These are phyloP conservation scores for Sebastes jordani DNA, from an alignment of 2,797 vertebrate species.

Conservation along the genomic window DNA sequence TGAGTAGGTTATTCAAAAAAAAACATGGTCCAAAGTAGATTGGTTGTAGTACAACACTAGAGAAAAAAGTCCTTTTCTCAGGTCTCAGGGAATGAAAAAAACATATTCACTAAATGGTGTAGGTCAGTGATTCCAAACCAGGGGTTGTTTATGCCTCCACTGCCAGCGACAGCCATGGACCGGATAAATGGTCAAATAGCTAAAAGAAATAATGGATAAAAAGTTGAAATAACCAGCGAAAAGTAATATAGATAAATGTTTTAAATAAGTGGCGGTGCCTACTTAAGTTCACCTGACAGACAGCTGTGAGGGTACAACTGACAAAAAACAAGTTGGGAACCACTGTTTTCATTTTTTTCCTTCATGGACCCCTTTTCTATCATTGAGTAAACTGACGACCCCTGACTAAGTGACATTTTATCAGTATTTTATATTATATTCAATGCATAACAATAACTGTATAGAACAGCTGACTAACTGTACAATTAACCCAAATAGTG, in stretches of 20 bases:
- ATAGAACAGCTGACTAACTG: too few relatives aligned
- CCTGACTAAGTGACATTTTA: too few relatives aligned
- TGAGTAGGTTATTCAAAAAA: slow-evolving; percentile 75
- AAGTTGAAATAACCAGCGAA: neutral
- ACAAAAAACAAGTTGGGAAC: too few relatives aligned
- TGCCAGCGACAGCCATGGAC: too few relatives aligned
- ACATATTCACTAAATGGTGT: neutral
- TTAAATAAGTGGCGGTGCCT: neutral
- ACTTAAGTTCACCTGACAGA: neutral
- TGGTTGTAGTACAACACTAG: neutral
- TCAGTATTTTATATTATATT: fast-evolving
- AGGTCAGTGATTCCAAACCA: neutral
- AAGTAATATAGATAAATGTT: neutral
- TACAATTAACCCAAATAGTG: too few relatives aligned
- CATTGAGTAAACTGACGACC: too few relatives aligned
- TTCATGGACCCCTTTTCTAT: too few relatives aligned
- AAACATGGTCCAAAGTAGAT: neutral
- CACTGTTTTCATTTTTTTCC: too few relatives aligned
- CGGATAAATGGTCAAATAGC: neutral
- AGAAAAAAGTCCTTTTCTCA: neutral
- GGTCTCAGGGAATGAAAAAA: neutral
- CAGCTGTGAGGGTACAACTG: neutral
- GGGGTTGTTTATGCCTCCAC: too few relatives aligned
- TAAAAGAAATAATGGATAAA: neutral
- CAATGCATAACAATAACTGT: too few relatives aligned